A percentile compares a stretch with the other conserved stretches of the same genome.
These are phyloP conservation scores for Dryobota labecula DNA, from an alignment of 2,888 invertebrate species.

Conservation along the genomic window DNA sequence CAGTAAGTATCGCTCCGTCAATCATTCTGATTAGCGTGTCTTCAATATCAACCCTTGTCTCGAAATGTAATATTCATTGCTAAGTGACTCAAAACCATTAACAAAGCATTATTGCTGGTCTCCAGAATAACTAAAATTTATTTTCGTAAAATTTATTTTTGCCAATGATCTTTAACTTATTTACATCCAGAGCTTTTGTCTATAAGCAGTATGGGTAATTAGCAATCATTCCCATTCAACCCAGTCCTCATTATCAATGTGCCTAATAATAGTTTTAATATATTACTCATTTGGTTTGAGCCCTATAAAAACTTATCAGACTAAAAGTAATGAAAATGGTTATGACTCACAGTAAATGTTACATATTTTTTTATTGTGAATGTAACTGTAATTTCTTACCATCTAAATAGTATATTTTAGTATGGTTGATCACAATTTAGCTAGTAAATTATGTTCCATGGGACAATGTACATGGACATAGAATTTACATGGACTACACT, in stretches of 20 bases:
- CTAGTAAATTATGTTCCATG: background rate
- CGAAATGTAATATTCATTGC: constrained; percentile 1
- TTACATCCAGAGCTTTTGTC: constrained; percentile 2
- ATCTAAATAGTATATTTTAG: background rate
- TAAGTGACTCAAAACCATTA: constrained; percentile 16
- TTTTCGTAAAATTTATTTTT: constrained; percentile 20
- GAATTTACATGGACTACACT: background rate
- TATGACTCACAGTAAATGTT: constrained; percentile 19
- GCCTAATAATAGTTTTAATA: background rate
- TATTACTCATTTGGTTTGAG: background rate
- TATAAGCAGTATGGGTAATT: background rate
- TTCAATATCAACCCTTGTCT: constrained; percentile 3
- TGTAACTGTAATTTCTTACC: background rate
- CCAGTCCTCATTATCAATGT: background rate
- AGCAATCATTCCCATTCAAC: background rate
- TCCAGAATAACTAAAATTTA: constrained; percentile 23
- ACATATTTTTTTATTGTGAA: background rate
- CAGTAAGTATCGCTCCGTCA: constrained; percentile 92
- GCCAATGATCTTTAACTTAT: background rate
- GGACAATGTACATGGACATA: too few species aligned
- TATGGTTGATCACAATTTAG: background rate
- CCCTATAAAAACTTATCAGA: background rate
- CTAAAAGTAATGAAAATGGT: constrained; percentile 6
- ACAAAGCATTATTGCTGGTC: constrained; percentile 4
- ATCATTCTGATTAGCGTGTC: constrained; percentile 31